Percentiles rank a stretch among this genome's conserved stretches.
Conservation (phyloP, 2,888 invertebrate species). For the Hypena proboscidalis region DNA sequence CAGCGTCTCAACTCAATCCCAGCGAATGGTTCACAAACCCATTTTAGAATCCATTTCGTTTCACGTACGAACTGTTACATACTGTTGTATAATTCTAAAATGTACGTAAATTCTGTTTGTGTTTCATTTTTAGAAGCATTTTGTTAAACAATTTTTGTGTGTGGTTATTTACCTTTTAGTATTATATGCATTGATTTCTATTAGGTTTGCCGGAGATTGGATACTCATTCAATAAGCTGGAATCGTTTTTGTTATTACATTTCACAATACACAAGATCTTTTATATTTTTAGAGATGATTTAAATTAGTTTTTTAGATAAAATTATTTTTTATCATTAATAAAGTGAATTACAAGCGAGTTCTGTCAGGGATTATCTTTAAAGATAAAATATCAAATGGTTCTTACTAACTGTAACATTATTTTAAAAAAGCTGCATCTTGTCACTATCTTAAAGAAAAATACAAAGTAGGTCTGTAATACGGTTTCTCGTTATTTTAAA, state of each 20-base stretch:
- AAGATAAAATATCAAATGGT: no score
- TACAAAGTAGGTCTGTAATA: not conserved
- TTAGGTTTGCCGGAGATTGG: not conserved
- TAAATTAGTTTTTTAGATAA: no score
- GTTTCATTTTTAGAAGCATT: not conserved
- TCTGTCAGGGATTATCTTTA: no score
- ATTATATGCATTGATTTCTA: not conserved
- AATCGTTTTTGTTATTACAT: not conserved
- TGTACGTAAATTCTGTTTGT: slow-evolving; percentile 6
- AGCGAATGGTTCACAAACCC: slow-evolving; percentile 43
- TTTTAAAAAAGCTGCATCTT: not conserved
- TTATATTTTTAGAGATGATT: no score
- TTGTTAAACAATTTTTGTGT: not conserved
- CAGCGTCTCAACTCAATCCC: slow-evolving; percentile 10
- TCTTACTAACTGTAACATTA: not conserved
- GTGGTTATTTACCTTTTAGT: not conserved
- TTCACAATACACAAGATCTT: no score
- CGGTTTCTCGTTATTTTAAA: not conserved
- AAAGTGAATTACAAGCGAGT: no score
- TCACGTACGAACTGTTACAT: slow-evolving; percentile 42
- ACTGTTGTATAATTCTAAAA: slow-evolving; percentile 16
- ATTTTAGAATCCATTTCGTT: slow-evolving; percentile 57
- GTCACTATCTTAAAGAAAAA: not conserved
- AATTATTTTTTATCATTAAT: no score
- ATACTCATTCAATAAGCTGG: not conserved